A percentile compares a stretch with the other conserved stretches of the same genome.
Conservation (phyloP, 1,140 invertebrate genomes). For the Anadara kagoshimensis region DNA sequence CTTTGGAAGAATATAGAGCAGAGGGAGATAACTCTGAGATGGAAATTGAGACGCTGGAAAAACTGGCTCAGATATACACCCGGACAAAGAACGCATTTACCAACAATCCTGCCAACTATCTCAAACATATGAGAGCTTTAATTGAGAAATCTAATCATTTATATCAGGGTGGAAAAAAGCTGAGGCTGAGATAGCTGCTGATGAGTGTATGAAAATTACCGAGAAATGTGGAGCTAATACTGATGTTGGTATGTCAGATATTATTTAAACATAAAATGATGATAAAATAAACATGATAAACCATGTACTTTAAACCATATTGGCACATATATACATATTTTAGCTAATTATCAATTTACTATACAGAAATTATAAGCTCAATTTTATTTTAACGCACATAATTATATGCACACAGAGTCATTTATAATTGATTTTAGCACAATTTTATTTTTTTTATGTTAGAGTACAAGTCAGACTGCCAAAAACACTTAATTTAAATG, state of each 20-base stretch:
- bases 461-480: too few species aligned
- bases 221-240: slow-evolving; percentile 18
- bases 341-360: too few species aligned
- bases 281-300: neutral
- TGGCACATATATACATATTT: neutral
- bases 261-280: neutral
- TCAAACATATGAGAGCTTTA: slow-evolving; percentile 36
- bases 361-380: too few species aligned
- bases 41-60: slow-evolving; percentile 33
- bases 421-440: too few species aligned
- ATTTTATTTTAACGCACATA: too few species aligned
- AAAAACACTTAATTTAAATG: too few species aligned
- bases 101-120: slow-evolving; percentile 20
- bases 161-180: slow-evolving; percentile 14
- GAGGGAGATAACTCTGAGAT: slow-evolving; percentile 43
- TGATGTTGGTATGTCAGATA: neutral
- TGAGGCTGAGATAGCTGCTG: slow-evolving; percentile 32
- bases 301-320: neutral
- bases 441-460: too few species aligned
- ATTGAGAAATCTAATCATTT: slow-evolving; percentile 44
- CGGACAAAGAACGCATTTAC: slow-evolving; percentile 19
- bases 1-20: slow-evolving; percentile 49
- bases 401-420: too few species aligned
- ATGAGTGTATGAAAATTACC: slow-evolving; percentile 44
- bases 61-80: slow-evolving; percentile 18